Evolutionary conservation across 2,888 invertebrate species (phyloP), one percentile per base, ranked within the genome.

Genomic region (Drosophila paramelanica): DNA sequence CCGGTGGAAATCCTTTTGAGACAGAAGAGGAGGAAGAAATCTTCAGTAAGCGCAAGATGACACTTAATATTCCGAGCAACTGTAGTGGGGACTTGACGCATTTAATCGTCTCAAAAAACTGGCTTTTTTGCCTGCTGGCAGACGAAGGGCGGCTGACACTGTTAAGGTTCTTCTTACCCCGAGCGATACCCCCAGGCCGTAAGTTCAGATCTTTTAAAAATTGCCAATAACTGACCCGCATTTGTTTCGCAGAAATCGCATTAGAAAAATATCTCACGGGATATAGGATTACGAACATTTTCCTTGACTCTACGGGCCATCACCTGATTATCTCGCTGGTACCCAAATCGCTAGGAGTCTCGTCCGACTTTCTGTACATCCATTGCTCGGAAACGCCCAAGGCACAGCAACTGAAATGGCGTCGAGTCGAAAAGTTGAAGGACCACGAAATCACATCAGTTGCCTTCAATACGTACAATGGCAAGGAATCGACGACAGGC

Each of bases 381-480:
- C 95, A 97, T 65, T 51, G 81, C 60, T 43, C 68, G 0, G 81
- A 87, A 36, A 62, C 72, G 7, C 31, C 84, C 5, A 61, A 57
- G 13, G 94, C 95, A 60, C 96, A 95, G 86, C 95, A 95, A 17
- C 94, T 94, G 3, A 98, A 96, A 92, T 93, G 96, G 10, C 96
- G 96, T 86, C 94, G 93, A 23, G 93, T 93, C 17, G 93, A 93
- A 41, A 92, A 91, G 70, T 90, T 92, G 20, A 91, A 91, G 38
- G 92, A 92, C 66, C 96, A 97, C 91, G 96, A 97, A 90, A 95
- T 99, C 25, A 98, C 98, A 0, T 96, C 97, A 52, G 96, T 99
- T 0, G 98, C 96, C 1, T 99, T 98, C 96, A 98, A 97, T 91
- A 94, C 94, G 78, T 94, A 94, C 62, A 96, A 96, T 77, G 94